Evolutionary conservation across 2,888 invertebrate species (phyloP), one percentile per base, ranked within the genome.

Genomic region (Bombylius discolor): DNA sequence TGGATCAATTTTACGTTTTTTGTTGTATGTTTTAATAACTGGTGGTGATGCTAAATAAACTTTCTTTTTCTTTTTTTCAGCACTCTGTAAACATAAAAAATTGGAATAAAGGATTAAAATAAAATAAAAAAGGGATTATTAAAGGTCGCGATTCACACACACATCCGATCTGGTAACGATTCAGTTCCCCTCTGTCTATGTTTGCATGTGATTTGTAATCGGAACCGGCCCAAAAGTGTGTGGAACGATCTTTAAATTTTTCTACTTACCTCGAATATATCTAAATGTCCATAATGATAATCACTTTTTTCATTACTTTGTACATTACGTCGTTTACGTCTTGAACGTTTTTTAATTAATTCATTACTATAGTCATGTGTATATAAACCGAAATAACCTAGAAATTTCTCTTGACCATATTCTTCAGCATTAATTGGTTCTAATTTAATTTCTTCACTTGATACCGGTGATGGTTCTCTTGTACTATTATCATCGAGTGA

Each of bases 271-370:
- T 58, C 57, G 31, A 58, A 58, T 34, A 70, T 51, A 51, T 64
- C 73, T 59, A 71, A 65, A 42, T 67, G 68, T 13, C 72, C 73
- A 61, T 74, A 74, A 56, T 73, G 73, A 57, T 67, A 74, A 58
- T 70, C 73, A n/a, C 66, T 65, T 31, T 66, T 68, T 33, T 70
- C 70, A 23, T 68, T 71, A 57, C 68, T 71, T 51, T 70, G 68
- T 1, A 71, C 71, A 42, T 66, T 67, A 13, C 74, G 70, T 4
- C 71, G 68, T 49, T 67, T 68, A n/a, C 74, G 65, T 58, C 73
- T 71, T 1, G 73, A 71, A 39, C 72, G 68, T 1, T 72, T 66
- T 56, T 71, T 70, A 51, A 67, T 68, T 59, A 74, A 59, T 52
- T 66, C 66, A 47, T 67, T 64, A 8, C 68, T 62, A 55, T 66